phyloP scores from a whole-genome alignment of 2,888 invertebrate genomes.

The Leptinotarsa haldemani region DNA sequence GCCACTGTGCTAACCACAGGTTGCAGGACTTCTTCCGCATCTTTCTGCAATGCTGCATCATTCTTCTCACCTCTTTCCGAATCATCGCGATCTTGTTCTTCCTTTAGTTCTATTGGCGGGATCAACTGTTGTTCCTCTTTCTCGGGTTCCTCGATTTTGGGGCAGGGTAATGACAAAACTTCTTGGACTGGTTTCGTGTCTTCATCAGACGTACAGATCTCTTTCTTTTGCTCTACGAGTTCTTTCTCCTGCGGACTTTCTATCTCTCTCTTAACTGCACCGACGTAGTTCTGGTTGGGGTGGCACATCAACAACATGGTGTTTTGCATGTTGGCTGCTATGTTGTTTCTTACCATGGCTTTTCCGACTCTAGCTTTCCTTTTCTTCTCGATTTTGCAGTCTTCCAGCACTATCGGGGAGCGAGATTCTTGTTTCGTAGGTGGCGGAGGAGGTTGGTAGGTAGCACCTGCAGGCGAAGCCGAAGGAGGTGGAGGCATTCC shows the following conservation, averaged over 20 bases:
- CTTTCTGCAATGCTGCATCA: slow-evolving; percentile 15
- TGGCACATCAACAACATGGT: slow-evolving; percentile 68
- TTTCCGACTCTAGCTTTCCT: slow-evolving; percentile 73
- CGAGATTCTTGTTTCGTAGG: slow-evolving; percentile 54
- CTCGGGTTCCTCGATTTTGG: slow-evolving; percentile 33
- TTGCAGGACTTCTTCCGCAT: slow-evolving; percentile 52
- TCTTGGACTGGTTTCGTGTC: slow-evolving; percentile 39
- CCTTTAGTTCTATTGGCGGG: slow-evolving; percentile 31
- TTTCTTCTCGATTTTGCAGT: slow-evolving; percentile 60
- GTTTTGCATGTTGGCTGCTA: slow-evolving; percentile 62
- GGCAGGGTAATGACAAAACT: slow-evolving; percentile 34
- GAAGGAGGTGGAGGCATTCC: slow-evolving; percentile 75
- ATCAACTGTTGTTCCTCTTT: slow-evolving; percentile 24
- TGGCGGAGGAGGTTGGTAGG: slow-evolving; percentile 62
- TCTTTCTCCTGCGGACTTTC: slow-evolving; percentile 64
- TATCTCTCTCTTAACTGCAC: slow-evolving; percentile 63
- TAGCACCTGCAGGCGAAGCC: slow-evolving; percentile 67
- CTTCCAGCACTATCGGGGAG: slow-evolving; percentile 50
- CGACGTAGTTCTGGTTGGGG: slow-evolving; percentile 53
- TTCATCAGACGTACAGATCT: slow-evolving; percentile 46
- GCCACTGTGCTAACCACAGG: slow-evolving; percentile 62
- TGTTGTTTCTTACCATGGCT: slow-evolving; percentile 75
- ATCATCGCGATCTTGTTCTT: slow-evolving; percentile 39
- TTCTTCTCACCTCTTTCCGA: background rate
- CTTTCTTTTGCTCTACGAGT: slow-evolving; percentile 53